Evolutionary conservation across 1,140 invertebrate genomes (phyloP).

Genomic region (Drosophila orena): DNA sequence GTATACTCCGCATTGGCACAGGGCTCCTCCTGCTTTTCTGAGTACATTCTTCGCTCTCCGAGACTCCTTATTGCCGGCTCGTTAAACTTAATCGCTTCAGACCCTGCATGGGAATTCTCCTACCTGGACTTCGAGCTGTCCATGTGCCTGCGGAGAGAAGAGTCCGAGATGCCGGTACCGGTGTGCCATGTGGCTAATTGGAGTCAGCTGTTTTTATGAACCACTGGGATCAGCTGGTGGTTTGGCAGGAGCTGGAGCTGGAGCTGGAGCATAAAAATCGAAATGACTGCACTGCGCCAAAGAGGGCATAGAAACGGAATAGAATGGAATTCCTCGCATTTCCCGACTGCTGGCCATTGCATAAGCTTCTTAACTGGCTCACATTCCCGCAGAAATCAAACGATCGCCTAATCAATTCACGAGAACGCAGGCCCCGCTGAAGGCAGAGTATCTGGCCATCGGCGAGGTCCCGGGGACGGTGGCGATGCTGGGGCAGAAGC

Average conservation of each 20-base stretch:
- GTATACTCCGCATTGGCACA: no score
- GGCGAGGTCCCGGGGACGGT: conserved; percentile 16
- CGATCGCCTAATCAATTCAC: conserved; percentile 63
- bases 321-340: neutral
- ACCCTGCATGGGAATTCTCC: conserved; percentile 20
- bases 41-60: conserved; percentile 6
- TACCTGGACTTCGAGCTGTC: conserved; percentile 22
- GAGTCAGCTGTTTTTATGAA: conserved; percentile 76
- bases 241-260: conserved; percentile 45
- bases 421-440: conserved; percentile 15
- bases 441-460: conserved; percentile 52
- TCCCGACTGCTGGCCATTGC: neutral
- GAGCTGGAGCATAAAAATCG: conserved; percentile 24
- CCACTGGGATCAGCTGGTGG: conserved; percentile 68
- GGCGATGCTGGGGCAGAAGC: conserved; percentile 28
- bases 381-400: conserved; percentile 65
- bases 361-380: conserved; percentile 40
- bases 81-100: conserved; percentile 60
- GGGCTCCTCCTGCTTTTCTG: neutral
- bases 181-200: conserved; percentile 76
- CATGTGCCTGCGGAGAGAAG: conserved; percentile 6
- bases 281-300: conserved; percentile 58
- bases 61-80: conserved; percentile 31
- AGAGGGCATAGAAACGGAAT: neutral
- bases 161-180: neutral